Conservation (phyloP, 2,888 invertebrate genomes). For the Cheilosia grossa region DNA sequence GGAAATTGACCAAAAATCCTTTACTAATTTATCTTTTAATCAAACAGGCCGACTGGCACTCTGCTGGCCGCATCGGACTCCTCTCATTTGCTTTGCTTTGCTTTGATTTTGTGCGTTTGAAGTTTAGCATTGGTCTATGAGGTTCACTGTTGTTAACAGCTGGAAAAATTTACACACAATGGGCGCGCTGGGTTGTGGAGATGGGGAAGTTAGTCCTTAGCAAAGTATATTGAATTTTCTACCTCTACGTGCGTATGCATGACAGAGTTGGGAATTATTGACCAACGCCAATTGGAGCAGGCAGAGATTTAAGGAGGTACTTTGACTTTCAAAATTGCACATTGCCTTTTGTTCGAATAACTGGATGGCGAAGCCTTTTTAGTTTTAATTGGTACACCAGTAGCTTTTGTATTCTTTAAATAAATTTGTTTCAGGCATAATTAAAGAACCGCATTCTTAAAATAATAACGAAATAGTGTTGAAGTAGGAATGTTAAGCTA, state of each 20-base stretch:
- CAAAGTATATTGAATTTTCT: neutral
- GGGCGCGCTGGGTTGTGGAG: neutral
- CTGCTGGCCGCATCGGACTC: neutral
- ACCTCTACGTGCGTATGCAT: neutral
- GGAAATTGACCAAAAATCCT: conserved; percentile 71
- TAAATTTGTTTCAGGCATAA: too few species aligned
- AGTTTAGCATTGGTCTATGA: conserved; percentile 29
- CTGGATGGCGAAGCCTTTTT: too few species aligned
- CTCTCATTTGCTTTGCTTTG: conserved; percentile 36
- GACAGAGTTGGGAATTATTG: neutral
- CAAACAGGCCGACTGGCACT: conserved; percentile 37
- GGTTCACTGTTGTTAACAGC: conserved; percentile 46
- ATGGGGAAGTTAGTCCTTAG: neutral
- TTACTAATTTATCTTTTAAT: conserved; percentile 74
- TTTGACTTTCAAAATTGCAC: neutral
- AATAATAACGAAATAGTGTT: too few species aligned
- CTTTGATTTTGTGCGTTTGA: conserved; percentile 30
- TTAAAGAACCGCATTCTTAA: too few species aligned
- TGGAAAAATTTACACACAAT: conserved; percentile 12
- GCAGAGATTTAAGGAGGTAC: neutral
- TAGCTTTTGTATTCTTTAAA: too few species aligned
- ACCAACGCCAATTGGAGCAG: neutral
- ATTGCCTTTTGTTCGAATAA: too few species aligned
- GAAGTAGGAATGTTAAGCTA: too few species aligned
- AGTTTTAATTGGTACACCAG: too few species aligned